Base-by-base conservation (phyloP, 2,797 vertebrate species). In the Nyctibius grandis region DNA sequence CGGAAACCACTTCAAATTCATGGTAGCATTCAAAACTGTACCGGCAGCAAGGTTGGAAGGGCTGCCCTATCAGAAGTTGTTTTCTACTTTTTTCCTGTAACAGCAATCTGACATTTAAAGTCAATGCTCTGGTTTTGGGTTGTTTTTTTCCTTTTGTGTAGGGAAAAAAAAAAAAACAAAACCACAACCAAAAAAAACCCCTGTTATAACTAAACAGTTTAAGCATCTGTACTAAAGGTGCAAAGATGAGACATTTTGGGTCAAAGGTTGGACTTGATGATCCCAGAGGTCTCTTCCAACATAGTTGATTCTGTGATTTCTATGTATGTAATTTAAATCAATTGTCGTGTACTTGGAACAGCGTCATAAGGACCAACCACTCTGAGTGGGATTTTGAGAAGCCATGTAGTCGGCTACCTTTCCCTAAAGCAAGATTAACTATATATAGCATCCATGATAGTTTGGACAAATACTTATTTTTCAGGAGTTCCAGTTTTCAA, bases 1-100 rank as follows among this genome's bases (percentile, higher is more conserved):
- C 5, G 3, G 60, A 88, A 96, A 80, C 54, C 89, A 80, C 85
- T 97, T 97, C 96, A 96, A 68, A 96, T 96, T 95, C 96, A 94
- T 5, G 2, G 15, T 75, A 64, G 89, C n/a, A 3, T 76, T 31
- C 20, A 2, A 76, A 83, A 75, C 5, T 6, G 75, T 68, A 36
- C 68, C 12, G 4, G 64, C 73, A 89, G 73, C 51, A 29, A 63
- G 50, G 44, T 80, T 81, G 80, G 63, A 57, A 42, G 26, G 21
- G 45, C 72, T 93, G 68, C 20, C 89, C 93, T 78, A 88, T 93
- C 93, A 89, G 36, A 77, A 94, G 84, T 94, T 92, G 85, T 96
- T 89, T 96, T 79, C 87, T 57, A 29, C 68, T 84, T 65, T 72
- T 79, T 82, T 68, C 57, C 63, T 57, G 40, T 60, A 85, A 64